These are phyloP conservation scores for Pelvicachromis taeniatus DNA, from an alignment of 2,113 vertebrate species.

Conservation along the genomic window DNA sequence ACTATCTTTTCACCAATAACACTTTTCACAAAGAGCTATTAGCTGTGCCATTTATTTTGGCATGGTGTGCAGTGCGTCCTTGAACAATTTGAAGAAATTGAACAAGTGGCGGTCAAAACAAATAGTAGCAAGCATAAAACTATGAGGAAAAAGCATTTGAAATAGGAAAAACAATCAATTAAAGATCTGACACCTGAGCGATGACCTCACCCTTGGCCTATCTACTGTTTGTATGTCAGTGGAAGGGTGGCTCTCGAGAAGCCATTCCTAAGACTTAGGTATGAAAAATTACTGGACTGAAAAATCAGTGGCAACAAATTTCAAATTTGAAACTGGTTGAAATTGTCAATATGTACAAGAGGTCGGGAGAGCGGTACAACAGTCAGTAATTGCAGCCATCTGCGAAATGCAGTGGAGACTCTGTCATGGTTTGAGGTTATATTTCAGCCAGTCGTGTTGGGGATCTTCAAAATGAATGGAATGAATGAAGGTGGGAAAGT, in stretches of 20 bases:
- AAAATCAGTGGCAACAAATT: not conserved
- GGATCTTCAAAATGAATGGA: not conserved
- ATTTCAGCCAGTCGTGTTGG: not conserved
- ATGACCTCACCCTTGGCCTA: not conserved
- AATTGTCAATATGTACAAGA: not conserved
- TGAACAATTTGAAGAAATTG: not conserved
- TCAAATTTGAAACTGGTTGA: not conserved
- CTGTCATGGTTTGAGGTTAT: not conserved
- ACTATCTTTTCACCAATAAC: not conserved
- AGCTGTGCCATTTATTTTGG: accelerated
- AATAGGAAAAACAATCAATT: not conserved
- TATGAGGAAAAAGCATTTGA: not conserved
- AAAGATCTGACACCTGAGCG: not conserved
- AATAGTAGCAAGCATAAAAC: not conserved
- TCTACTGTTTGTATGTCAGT: not conserved
- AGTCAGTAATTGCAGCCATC: not conserved
- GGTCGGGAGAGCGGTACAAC: not conserved
- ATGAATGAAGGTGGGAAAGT: not conserved
- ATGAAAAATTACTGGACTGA: not conserved
- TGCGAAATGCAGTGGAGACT: not conserved
- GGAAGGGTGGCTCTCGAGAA: not conserved
- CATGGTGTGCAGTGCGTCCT: not conserved
- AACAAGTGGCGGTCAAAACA: not conserved
- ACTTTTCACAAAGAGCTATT: not conserved
- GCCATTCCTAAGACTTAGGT: not conserved